Conservation (phyloP, 2,797 vertebrate genomes). For the Hippoglossus hippoglossus region DNA sequence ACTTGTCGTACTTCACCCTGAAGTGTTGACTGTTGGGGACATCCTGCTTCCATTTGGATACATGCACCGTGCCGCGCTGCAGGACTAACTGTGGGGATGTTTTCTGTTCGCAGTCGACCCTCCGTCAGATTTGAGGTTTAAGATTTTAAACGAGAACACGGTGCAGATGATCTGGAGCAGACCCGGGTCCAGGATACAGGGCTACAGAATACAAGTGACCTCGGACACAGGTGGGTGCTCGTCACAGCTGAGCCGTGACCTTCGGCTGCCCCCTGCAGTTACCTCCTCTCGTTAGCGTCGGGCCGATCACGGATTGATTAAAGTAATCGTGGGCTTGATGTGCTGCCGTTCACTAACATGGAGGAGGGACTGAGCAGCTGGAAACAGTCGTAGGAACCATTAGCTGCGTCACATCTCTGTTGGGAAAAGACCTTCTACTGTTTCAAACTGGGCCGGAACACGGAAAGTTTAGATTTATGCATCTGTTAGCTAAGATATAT, state of each 20-base stretch:
- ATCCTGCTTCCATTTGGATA: conserved; percentile 68
- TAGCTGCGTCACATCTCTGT: too few relatives aligned
- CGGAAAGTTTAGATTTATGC: too few relatives aligned
- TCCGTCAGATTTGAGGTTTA: conserved; percentile 95
- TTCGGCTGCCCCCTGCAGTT: conserved; percentile 41
- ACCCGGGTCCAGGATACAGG: conserved; percentile 87
- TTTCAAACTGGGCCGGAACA: too few relatives aligned
- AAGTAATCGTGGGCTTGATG: not conserved
- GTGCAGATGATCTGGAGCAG: conserved; percentile 94
- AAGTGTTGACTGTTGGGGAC: conserved; percentile 90
- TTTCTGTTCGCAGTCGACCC: conserved; percentile 90
- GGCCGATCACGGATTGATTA: not conserved
- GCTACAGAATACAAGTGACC: conserved; percentile 92
- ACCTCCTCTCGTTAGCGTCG: conserved; percentile 35
- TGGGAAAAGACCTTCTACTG: too few relatives aligned
- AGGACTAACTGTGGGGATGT: conserved; percentile 62
- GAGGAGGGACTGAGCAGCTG: not conserved
- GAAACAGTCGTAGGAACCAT: not conserved
- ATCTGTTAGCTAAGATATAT: too few relatives aligned
- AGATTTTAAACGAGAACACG: conserved; percentile 94
- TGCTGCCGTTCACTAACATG: too few relatives aligned
- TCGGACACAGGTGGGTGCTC: conserved; percentile 89
- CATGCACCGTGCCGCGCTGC: conserved; percentile 10
- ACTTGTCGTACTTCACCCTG: conserved; percentile 75
- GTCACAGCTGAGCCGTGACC: conserved; percentile 11